phyloP scores from a whole-genome alignment of 1,140 invertebrate genomes.

The Trichoplusia ni region DNA sequence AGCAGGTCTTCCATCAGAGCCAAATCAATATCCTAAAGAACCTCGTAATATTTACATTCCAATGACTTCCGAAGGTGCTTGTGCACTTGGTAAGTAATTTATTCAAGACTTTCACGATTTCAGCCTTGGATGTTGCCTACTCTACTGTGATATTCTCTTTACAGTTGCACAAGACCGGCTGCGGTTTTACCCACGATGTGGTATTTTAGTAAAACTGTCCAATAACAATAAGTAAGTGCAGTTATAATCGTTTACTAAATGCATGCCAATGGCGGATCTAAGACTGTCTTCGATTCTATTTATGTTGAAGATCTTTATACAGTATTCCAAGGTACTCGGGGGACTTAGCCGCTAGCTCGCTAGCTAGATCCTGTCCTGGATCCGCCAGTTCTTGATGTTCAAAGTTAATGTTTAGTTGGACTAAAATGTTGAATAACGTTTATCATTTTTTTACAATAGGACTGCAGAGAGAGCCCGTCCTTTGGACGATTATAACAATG shows the following conservation, averaged over 20 bases:
- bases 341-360: too few species aligned
- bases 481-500: constrained; percentile 97
- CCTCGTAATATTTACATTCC: constrained; percentile 49
- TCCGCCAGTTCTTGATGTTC: too few species aligned
- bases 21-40: constrained; percentile 38
- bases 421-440: not conserved
- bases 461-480: constrained; percentile 93
- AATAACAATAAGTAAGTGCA: constrained; percentile 83
- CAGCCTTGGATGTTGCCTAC: too few species aligned
- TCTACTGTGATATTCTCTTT: too few species aligned
- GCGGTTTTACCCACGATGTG: constrained; percentile 93
- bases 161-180: constrained; percentile 85
- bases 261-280: too few species aligned
- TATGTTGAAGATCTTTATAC: too few species aligned
- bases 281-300: too few species aligned
- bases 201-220: constrained; percentile 93
- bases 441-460: constrained; percentile 66
- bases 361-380: too few species aligned
- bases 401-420: too few species aligned
- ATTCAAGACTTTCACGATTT: not conserved
- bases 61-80: constrained; percentile 54
- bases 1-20: constrained; percentile 34
- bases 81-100: constrained; percentile 37
- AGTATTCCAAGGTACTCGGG: too few species aligned
- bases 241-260: too few species aligned